Evolutionary conservation across 2,113 vertebrate genomes (phyloP), one percentile per base, ranked within the genome.

Genomic region (Tricholaema leucomelas): DNA sequence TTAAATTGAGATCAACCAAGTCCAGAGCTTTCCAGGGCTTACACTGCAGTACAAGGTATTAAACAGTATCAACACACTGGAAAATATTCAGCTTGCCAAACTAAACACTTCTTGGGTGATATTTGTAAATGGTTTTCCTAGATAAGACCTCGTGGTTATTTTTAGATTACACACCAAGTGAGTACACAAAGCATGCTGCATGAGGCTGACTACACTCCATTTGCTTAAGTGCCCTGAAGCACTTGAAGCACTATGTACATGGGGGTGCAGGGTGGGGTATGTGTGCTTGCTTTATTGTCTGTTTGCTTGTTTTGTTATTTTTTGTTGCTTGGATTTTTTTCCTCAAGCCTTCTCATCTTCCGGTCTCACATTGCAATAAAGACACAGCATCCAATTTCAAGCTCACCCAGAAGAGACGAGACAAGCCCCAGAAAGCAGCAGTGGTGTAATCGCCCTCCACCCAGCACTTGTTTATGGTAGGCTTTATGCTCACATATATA

Each of bases 211-310:
- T 59, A 72, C 60, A 42, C 58, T 54, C 50, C 36, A 59, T 87
- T 94, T 93, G 61, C 69, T 52, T 17, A 30, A 59, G 40, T 79
- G 77, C 80, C 90, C 92, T 76, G 35, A 66, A 85, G 67, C 60
- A 56, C 70, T 87, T 36, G 3, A 5, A 64, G 73, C 77, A 59
- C 78, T 30, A 16, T 38, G 60, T 24, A 50, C 12, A 7, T 25
- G 48, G 12, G 48, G 23, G 23, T 27, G n/a, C n/a, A n/a, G n/a
- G n/a, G n/a, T 40, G 64, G 3, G 3, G 10, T 21, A 9, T 7
- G 55, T n/a, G 17, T 35, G 23, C 23, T 40, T 40, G 23, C n/a
- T 60, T 14, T 6, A 3, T 33, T 7, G 55, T n/a, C 15, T 60
- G 23, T 16, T 40, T 40, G 23, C n/a, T 60, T 14, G 18, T 3